Conservation (phyloP, 2,113 vertebrate genomes). For the Saguinus midas region DNA sequence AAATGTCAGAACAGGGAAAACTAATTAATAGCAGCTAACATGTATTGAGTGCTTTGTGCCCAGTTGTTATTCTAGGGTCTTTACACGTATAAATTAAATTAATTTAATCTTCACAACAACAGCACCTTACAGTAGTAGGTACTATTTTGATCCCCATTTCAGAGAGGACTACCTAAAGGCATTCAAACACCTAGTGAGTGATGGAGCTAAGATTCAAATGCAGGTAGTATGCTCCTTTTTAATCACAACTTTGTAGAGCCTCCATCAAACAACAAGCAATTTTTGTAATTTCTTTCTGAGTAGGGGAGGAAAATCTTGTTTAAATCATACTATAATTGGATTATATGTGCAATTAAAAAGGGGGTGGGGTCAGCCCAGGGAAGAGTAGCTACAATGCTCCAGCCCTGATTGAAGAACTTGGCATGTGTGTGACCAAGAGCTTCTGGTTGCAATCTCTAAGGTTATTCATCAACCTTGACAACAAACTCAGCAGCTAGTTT, state of each 20-base stretch:
- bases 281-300: background rate
- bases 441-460: background rate
- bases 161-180: background rate
- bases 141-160: background rate
- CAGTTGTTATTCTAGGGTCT: background rate
- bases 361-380: background rate
- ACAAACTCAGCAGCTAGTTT: background rate
- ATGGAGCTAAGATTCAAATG: background rate
- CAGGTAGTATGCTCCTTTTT: background rate
- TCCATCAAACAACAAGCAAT: background rate
- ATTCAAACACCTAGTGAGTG: background rate
- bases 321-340: background rate
- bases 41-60: background rate
- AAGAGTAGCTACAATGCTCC: background rate
- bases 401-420: background rate
- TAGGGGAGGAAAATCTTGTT: background rate
- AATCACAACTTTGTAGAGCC: background rate
- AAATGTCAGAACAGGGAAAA: background rate
- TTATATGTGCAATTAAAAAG: background rate
- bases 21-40: background rate
- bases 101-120: background rate
- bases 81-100: background rate
- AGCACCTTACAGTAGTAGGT: background rate
- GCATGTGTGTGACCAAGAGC: too few species aligned
- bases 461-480: background rate